Percentiles rank a stretch among this genome's conserved stretches.
phyloP scores from a whole-genome alignment of 1,140 invertebrate species.

The Cataglyphis hispanica region DNA sequence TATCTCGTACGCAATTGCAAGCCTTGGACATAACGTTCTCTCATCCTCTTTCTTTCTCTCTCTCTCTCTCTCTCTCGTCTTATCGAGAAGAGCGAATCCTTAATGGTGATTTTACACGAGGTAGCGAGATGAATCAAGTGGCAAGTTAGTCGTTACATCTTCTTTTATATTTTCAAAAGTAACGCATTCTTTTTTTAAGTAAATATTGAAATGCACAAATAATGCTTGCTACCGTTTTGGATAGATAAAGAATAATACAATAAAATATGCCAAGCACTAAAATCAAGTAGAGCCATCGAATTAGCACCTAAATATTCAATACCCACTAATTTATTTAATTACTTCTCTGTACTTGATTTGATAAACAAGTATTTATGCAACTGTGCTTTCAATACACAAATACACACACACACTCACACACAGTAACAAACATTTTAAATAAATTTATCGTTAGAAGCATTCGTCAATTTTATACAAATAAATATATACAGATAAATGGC shows the following conservation, averaged over 20 bases:
- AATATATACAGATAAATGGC: constrained; percentile 8
- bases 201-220: too few species aligned
- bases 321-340: constrained; percentile 18
- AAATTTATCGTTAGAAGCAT: background rate
- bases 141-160: constrained; percentile 19
- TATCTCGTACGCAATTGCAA: constrained; percentile 65
- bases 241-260: too few species aligned
- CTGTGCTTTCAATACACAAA: background rate
- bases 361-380: background rate
- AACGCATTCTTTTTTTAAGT: background rate
- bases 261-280: too few species aligned
- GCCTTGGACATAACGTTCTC: constrained; percentile 42
- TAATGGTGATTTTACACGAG: constrained; percentile 47
- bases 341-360: background rate
- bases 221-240: too few species aligned
- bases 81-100: constrained; percentile 12
- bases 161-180: constrained; percentile 6
- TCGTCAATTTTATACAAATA: background rate
- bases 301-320: background rate
- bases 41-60: background rate
- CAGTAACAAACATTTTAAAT: background rate
- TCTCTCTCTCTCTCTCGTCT: background rate
- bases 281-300: too few species aligned
- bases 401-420: background rate
- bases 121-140: constrained; percentile 36